phyloP scores from a whole-genome alignment of 2,113 vertebrate species.

The Tetraodon nigroviridis region DNA sequence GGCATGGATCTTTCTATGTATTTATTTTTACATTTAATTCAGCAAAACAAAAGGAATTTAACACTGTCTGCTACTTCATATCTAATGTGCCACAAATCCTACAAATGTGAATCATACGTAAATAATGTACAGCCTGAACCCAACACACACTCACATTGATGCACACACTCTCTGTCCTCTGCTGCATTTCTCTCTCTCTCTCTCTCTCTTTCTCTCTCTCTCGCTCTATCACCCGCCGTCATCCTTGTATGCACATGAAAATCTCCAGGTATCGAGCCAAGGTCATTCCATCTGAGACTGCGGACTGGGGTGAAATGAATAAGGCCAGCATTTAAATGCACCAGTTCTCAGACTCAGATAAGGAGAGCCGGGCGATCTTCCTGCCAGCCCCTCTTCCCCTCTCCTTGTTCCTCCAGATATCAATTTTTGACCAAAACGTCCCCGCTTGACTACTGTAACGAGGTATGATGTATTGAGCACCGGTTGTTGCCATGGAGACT shows the following conservation, averaged over 20 bases:
- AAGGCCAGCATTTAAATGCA: constrained; percentile 67
- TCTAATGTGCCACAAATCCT: constrained; percentile 24
- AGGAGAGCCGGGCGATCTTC: constrained; percentile 62
- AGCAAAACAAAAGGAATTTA: background rate
- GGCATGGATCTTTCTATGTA: too few species aligned
- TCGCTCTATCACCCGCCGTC: constrained; percentile 12
- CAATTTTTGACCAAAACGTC: constrained; percentile 79
- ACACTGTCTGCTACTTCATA: constrained; percentile 6
- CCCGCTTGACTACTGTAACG: constrained; percentile 81
- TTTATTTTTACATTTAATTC: too few species aligned
- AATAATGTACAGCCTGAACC: constrained; percentile 46
- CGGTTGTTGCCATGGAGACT: constrained; percentile 85
- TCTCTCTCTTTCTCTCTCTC: background rate
- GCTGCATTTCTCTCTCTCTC: constrained; percentile 12
- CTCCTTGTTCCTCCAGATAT: constrained; percentile 69
- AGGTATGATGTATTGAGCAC: constrained; percentile 85
- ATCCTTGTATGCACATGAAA: constrained; percentile 35
- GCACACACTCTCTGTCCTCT: constrained; percentile 19
- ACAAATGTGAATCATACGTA: constrained; percentile 50
- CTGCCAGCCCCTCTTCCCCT: constrained; percentile 45
- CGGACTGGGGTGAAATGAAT: constrained; percentile 66
- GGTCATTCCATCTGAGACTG: constrained; percentile 66
- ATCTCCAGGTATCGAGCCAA: constrained; percentile 59
- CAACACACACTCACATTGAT: constrained; percentile 13
- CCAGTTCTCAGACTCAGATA: constrained; percentile 66